Evolutionary conservation across 1,140 invertebrate species (phyloP).

Genomic region (Triops cancriformis): DNA sequence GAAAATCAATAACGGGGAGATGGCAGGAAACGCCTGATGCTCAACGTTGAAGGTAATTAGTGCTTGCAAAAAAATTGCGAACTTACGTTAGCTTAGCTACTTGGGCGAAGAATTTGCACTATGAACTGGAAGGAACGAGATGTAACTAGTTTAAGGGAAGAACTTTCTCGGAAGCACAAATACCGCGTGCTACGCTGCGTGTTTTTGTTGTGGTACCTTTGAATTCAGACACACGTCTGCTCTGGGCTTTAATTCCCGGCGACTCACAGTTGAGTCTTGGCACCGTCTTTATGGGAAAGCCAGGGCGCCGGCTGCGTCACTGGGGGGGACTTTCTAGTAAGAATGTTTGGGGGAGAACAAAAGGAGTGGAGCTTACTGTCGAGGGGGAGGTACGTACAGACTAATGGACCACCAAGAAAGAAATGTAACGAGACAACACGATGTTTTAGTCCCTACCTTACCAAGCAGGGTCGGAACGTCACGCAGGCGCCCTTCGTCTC

Average conservation of each 20-base stretch:
- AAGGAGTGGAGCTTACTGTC: background rate
- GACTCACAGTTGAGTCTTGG: background rate
- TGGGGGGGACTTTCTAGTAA: background rate
- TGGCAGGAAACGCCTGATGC: background rate
- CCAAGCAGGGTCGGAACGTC: too few relatives aligned
- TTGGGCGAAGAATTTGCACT: background rate
- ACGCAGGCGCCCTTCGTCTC: too few relatives aligned
- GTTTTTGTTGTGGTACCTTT: constrained; percentile 1
- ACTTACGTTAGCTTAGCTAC: background rate
- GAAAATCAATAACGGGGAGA: background rate
- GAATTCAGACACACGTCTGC: constrained; percentile 4
- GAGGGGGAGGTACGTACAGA: background rate
- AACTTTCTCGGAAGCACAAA: background rate
- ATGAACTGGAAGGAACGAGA: background rate
- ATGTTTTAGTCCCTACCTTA: too few relatives aligned
- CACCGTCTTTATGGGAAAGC: background rate
- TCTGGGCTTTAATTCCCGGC: background rate
- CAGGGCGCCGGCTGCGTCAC: background rate
- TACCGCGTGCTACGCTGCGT: background rate
- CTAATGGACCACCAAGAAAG: background rate
- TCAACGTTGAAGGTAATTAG: background rate
- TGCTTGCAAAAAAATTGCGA: background rate
- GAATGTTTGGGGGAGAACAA: background rate
- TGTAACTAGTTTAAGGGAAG: background rate
- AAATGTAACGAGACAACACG: background rate